Percentiles rank a stretch among this genome's conserved stretches.
phyloP scores from a whole-genome alignment of 1,140 invertebrate species.

The Subanguina moxae region DNA sequence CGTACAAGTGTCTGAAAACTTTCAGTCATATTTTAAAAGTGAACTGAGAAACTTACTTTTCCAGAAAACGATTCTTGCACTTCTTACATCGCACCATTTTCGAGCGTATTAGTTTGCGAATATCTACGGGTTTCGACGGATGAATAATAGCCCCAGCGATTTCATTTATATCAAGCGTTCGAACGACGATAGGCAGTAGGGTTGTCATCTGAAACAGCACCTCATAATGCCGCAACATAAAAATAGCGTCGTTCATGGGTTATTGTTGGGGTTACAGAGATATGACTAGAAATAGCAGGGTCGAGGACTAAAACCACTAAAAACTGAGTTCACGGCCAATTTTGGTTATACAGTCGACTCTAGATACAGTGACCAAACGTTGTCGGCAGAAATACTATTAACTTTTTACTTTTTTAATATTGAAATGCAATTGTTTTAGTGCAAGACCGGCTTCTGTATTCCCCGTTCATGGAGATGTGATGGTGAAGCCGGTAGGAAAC shows the following conservation, averaged over 20 bases:
- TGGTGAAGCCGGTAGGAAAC: slow-evolving; percentile 62
- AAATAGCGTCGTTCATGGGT: too few species aligned
- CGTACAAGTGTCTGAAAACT: slow-evolving; percentile 39
- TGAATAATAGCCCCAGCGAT: slow-evolving; percentile 32
- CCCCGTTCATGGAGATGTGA: slow-evolving; percentile 76
- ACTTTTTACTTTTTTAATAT: too few species aligned
- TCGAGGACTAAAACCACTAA: too few species aligned
- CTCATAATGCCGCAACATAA: too few species aligned
- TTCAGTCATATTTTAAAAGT: not conserved
- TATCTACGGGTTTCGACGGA: slow-evolving; percentile 51
- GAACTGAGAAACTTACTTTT: slow-evolving; percentile 13
- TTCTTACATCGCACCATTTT: slow-evolving; percentile 55
- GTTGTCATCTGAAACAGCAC: not conserved
- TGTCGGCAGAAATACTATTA: too few species aligned
- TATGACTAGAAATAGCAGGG: too few species aligned
- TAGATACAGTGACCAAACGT: too few species aligned
- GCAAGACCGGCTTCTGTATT: slow-evolving; percentile 65
- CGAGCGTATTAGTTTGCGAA: slow-evolving; percentile 46
- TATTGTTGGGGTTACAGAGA: too few species aligned
- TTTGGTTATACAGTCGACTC: too few species aligned
- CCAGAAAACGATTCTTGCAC: slow-evolving; percentile 57
- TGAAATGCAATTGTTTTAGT: not conserved
- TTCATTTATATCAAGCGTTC: not conserved
- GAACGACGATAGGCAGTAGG: not conserved
- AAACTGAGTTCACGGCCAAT: too few species aligned